Evolutionary conservation across 2,888 invertebrate species (phyloP), one percentile per base, ranked within the genome.

Genomic region (Yponomeuta cagnagella): DNA sequence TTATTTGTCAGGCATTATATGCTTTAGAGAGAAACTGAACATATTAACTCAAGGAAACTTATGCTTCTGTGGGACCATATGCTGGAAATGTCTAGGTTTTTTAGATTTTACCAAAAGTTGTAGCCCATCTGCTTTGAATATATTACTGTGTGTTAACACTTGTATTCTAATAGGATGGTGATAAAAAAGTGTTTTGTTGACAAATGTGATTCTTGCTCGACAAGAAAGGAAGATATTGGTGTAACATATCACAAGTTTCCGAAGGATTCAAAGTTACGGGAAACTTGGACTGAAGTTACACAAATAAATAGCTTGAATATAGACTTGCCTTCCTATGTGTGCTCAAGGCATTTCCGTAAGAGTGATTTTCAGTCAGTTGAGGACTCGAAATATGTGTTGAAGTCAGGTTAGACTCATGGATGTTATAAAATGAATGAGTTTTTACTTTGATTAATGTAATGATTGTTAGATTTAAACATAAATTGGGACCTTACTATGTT

Each of bases 191-290:
- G 95, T 89, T 93, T 93, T 81, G 91, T 95, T 77, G 89, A 90
- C 76, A 93, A 92, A 78, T 95, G 95, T 88, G 87, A 90, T 74
- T 94, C 94, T 70, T 93, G 94, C 81, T 93, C 94, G 58, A 89
- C 90, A 73, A 91, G 94, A 80, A 84, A 88, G 72, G 94, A 95
- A 83, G 94, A 95, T 80, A 87, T 93, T 75, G 96, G 96, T 73
- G 94, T 96, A 58, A 96, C 96, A 63, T 95, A 95, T 80, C 96
- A 96, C 83, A 95, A 95, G 77, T 95, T 95, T 78, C 96, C 96
- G 2, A 93, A 94, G 82, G 94, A 95, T 80, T 80, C 87, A 37
- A 88, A 88, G 72, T 89, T 94, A 72, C 89, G 94, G 71, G 90
- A 93, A 69, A 93, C 91, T 81, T 96, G 96, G 96, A 88, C 94